A percentile compares a stretch with the other conserved stretches of the same genome.
Conservation (phyloP, 2,113 vertebrate genomes). For the Jaculus jaculus region DNA sequence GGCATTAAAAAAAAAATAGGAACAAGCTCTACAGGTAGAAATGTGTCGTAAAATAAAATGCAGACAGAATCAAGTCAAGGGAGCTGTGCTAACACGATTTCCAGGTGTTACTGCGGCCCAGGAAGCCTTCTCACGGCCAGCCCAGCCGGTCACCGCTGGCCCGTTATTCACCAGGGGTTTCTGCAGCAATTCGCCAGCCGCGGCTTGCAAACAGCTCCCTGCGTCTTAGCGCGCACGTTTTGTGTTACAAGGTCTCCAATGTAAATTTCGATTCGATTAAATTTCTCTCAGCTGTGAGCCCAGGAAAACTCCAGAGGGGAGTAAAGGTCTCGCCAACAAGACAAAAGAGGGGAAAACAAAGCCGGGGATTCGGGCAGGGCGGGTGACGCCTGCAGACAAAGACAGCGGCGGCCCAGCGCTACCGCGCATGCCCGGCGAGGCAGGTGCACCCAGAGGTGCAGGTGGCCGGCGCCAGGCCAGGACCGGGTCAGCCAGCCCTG, state of each 20-base stretch:
- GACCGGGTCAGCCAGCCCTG: rapidly evolving
- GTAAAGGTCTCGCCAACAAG: neutral
- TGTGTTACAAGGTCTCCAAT: neutral
- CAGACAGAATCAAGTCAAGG: neutral
- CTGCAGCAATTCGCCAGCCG: neutral
- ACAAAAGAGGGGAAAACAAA: neutral
- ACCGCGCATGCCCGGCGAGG: neutral
- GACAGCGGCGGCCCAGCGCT: neutral
- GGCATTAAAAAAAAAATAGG: neutral
- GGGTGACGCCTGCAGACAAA: neutral
- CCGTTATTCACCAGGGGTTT: neutral
- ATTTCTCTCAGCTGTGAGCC: neutral
- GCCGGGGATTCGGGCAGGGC: rapidly evolving
- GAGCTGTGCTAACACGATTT: neutral
- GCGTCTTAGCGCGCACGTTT: neutral
- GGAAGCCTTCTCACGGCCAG: neutral
- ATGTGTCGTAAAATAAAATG: neutral
- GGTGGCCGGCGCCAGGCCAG: neutral
- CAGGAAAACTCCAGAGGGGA: neutral
- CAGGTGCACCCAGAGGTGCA: neutral
- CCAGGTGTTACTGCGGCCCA: neutral
- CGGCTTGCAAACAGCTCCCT: neutral
- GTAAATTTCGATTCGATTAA: neutral
- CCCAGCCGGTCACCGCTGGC: neutral
- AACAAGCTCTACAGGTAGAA: neutral